A percentile compares a stretch with the other conserved stretches of the same genome.
These are phyloP conservation scores for Octodonta nipae DNA, from an alignment of 2,888 invertebrate species.

Conservation along the genomic window DNA sequence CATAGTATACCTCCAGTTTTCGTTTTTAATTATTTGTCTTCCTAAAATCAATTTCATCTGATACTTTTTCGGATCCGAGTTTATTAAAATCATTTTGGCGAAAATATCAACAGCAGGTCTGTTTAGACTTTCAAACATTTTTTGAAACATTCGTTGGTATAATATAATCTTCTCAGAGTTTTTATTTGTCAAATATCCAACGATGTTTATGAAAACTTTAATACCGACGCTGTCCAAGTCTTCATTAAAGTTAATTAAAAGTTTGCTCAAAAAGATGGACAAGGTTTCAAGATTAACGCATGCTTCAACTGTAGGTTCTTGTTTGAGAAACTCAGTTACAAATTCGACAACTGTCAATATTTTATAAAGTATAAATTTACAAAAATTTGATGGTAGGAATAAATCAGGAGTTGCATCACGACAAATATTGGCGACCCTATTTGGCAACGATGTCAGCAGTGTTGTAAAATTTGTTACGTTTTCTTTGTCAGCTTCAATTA, in stretches of 20 bases:
- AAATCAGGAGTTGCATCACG: constrained; percentile 42
- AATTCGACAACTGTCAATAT: constrained; percentile 48
- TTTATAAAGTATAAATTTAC: constrained; percentile 46
- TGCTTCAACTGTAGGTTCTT: constrained; percentile 25
- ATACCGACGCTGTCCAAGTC: constrained; percentile 38
- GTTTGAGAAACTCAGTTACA: constrained; percentile 35
- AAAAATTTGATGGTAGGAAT: constrained; percentile 45
- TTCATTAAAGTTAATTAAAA: constrained; percentile 44
- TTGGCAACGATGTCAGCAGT: constrained; percentile 52
- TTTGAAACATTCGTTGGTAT: constrained; percentile 37
- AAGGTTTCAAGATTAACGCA: constrained; percentile 22
- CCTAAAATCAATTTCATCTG: constrained; percentile 40
- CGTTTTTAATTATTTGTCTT: constrained; percentile 37
- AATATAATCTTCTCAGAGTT: constrained; percentile 31
- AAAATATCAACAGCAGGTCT: constrained; percentile 46
- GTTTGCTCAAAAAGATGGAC: constrained; percentile 43
- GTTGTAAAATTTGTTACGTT: constrained; percentile 42
- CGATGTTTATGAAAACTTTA: constrained; percentile 39
- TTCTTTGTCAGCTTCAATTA: constrained; percentile 8
- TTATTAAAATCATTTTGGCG: constrained; percentile 42
- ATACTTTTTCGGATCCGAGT: constrained; percentile 37
- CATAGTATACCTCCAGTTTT: constrained; percentile 55
- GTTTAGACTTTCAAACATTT: constrained; percentile 42
- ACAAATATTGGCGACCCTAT: constrained; percentile 54
- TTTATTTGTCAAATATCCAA: constrained; percentile 40